phyloP scores from a whole-genome alignment of 1,140 invertebrate genomes.

The Calliopsis andreniformis region DNA sequence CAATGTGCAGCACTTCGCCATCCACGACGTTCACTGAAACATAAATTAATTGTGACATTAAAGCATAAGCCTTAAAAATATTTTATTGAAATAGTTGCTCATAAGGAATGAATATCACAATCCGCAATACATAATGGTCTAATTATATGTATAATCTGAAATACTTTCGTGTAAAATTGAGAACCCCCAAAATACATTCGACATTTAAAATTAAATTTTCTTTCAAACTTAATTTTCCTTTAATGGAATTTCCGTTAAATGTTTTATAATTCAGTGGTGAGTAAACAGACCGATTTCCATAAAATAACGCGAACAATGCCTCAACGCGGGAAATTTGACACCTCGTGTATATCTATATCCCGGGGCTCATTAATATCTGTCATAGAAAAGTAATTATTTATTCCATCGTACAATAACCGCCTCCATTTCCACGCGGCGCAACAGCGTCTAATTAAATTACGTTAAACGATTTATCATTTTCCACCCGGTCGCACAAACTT shows the following conservation, averaged over 20 bases:
- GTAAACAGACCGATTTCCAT: not conserved
- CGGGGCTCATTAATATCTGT: slow-evolving; percentile 43
- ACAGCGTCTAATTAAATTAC: slow-evolving; percentile 47
- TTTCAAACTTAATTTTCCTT: not conserved
- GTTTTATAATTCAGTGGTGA: not conserved
- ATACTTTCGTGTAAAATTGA: no score
- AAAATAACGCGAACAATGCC: not conserved
- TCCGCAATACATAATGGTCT: no score
- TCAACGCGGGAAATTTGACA: slow-evolving; percentile 8
- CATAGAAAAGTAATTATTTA: slow-evolving; percentile 49
- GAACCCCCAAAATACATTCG: no score
- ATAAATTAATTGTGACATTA: slow-evolving; percentile 31
- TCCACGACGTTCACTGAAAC: slow-evolving; percentile 91
- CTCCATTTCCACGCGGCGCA: slow-evolving; percentile 22
- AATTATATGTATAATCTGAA: no score
- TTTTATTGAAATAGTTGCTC: no score
- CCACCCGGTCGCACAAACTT: slow-evolving; percentile 19
- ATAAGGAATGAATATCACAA: no score
- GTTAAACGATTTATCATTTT: slow-evolving; percentile 50
- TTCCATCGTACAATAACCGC: slow-evolving; percentile 37
- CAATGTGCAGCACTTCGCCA: slow-evolving; percentile 91
- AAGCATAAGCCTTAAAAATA: no score
- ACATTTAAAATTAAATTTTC: not conserved
- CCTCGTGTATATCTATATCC: slow-evolving; percentile 16
- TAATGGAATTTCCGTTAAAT: not conserved